These are phyloP conservation scores for Tauraco hartlaubi DNA, from an alignment of 2,797 vertebrate species.

Conservation along the genomic window DNA sequence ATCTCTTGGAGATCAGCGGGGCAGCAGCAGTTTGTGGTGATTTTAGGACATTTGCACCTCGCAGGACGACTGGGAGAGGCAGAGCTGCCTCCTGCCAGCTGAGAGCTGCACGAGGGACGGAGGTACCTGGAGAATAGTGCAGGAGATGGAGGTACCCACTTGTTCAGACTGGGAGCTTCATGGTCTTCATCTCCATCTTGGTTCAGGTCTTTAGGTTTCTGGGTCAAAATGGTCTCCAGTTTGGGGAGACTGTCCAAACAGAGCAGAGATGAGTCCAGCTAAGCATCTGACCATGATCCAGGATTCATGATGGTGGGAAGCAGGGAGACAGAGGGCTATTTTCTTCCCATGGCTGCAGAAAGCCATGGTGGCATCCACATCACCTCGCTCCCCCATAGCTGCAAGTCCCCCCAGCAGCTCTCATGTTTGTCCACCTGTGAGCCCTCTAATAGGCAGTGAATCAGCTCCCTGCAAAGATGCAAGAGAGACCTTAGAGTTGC, in stretches of 20 bases:
- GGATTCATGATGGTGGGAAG: neutral
- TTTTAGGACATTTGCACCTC: neutral
- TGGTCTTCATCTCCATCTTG: neutral
- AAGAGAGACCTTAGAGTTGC: neutral
- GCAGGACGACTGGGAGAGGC: neutral
- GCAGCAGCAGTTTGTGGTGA: neutral
- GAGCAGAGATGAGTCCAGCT: neutral
- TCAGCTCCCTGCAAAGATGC: neutral
- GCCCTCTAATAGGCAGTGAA: neutral
- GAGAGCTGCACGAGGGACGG: neutral
- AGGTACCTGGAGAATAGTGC: accelerated
- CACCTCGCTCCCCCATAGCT: accelerated
- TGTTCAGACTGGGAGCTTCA: accelerated
- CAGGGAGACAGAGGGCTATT: neutral
- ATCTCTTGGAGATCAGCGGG: neutral
- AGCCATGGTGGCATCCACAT: neutral
- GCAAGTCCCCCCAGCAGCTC: neutral
- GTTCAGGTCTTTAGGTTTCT: neutral
- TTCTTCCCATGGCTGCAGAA: neutral
- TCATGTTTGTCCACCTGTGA: neutral
- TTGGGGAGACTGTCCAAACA: neutral
- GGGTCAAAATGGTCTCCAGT: neutral
- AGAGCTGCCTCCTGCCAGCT: neutral
- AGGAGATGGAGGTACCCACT: accelerated
- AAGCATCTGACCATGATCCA: neutral